Conservation (phyloP, 1,140 invertebrate genomes). For the Drosophila lowei region DNA sequence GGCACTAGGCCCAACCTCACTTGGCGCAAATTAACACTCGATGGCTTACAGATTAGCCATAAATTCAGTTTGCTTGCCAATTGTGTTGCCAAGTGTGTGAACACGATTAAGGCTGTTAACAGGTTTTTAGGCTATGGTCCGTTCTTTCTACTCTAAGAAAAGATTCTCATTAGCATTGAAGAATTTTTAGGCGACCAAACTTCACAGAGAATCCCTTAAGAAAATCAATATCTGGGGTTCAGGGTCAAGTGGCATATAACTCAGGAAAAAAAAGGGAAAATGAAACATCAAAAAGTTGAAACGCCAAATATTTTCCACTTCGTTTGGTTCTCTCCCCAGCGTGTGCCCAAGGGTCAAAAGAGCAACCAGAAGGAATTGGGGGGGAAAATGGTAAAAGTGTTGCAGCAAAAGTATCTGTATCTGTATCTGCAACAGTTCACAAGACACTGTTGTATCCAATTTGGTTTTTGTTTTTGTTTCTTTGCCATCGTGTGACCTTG, state of each 20-base stretch:
- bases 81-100: slow-evolving; percentile 65
- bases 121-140: slow-evolving; percentile 13
- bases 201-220: neutral
- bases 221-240: neutral
- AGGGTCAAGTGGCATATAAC: neutral
- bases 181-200: no score
- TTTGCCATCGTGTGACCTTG: slow-evolving; percentile 4
- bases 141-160: neutral
- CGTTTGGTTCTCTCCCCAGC: neutral
- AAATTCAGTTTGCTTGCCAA: slow-evolving; percentile 49
- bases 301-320: neutral
- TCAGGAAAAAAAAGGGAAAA: neutral
- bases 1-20: slow-evolving; percentile 46
- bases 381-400: neutral
- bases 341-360: slow-evolving; percentile 1
- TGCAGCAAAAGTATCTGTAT: slow-evolving; percentile 4
- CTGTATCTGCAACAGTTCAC: slow-evolving; percentile 2
- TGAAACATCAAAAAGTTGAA: neutral
- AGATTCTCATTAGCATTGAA: neutral
- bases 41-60: slow-evolving; percentile 59
- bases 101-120: slow-evolving; percentile 58
- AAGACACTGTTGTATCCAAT: neutral
- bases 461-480: neutral
- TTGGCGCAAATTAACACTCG: slow-evolving; percentile 56
- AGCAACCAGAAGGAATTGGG: neutral